Percentiles rank a stretch among this genome's conserved stretches.
These are phyloP conservation scores for Heteromurus nitidus DNA, from an alignment of 2,888 invertebrate genomes.

Conservation along the genomic window DNA sequence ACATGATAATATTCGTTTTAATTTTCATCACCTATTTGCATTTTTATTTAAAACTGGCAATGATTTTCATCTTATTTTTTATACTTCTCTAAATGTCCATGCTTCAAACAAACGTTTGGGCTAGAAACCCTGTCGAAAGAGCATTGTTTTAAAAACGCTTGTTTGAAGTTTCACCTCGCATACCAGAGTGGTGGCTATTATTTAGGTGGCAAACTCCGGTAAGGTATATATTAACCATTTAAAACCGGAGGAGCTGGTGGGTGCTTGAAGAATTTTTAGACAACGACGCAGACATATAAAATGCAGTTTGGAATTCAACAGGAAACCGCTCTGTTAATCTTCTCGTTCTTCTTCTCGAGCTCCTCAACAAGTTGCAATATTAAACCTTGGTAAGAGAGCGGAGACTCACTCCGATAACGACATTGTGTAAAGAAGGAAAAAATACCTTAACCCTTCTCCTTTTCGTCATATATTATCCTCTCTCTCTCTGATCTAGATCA, in stretches of 20 bases:
- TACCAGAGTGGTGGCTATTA: too few relatives aligned
- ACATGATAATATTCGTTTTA: too few relatives aligned
- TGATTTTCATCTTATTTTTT: conserved; percentile 14
- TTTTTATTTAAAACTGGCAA: conserved; percentile 40
- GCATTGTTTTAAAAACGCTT: too few relatives aligned
- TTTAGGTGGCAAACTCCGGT: conserved; percentile 6
- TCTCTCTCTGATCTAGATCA: conserved; percentile 50
- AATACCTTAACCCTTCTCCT: conserved; percentile 15
- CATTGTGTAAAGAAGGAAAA: conserved; percentile 5
- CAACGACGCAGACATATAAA: conserved; percentile 13
- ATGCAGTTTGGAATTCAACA: conserved; percentile 21
- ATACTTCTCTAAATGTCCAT: too few relatives aligned
- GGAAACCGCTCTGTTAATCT: conserved; percentile 18
- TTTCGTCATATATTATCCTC: background rate
- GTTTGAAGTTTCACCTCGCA: too few relatives aligned
- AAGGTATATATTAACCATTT: conserved; percentile 3
- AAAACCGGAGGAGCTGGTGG: too few relatives aligned
- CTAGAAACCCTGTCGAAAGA: too few relatives aligned
- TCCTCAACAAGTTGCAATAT: conserved; percentile 19
- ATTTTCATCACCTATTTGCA: conserved; percentile 35
- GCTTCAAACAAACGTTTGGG: too few relatives aligned
- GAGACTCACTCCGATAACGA: conserved; percentile 48
- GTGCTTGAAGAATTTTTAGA: conserved; percentile 20
- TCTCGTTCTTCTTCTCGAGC: conserved; percentile 19
- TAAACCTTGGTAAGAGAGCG: conserved; percentile 11